These are phyloP conservation scores for Trypoxylus dichotomus DNA, from an alignment of 1,140 invertebrate species.

Conservation along the genomic window DNA sequence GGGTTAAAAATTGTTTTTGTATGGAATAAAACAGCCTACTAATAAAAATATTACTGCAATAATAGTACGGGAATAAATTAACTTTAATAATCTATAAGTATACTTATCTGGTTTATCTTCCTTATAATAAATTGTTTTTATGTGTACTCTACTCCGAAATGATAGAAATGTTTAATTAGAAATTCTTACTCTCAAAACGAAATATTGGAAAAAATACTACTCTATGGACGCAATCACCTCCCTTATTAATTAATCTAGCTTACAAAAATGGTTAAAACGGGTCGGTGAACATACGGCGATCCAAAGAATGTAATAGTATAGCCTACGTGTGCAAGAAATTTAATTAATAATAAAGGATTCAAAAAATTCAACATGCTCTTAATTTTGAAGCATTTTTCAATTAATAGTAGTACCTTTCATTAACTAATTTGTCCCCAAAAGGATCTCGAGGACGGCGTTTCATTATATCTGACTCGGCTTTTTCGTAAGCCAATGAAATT, in stretches of 20 bases:
- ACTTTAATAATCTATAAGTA: not conserved
- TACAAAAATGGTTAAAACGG: not conserved
- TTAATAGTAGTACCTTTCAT: conserved; percentile 73
- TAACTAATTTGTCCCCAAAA: conserved; percentile 94
- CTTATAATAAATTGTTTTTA: conserved; percentile 10
- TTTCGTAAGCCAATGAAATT: conserved; percentile 98
- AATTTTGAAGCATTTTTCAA: conserved; percentile 39
- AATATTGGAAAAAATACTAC: conserved; percentile 7
- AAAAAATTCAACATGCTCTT: conserved; percentile 36
- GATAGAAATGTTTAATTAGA: not conserved
- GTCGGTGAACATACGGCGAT: conserved; percentile 8
- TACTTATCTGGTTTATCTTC: conserved; percentile 29
- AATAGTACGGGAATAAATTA: conserved; percentile 6
- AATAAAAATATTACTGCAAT: not conserved
- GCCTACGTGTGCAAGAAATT: conserved; percentile 38
- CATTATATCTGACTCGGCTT: conserved; percentile 99
- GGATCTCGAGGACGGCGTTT: conserved; percentile 96
- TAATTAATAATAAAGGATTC: conserved; percentile 30
- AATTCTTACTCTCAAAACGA: conserved; percentile 10
- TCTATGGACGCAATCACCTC: not conserved
- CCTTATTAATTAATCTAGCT: too few species aligned
- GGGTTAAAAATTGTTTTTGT: conserved; percentile 13
- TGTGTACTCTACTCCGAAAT: not conserved
- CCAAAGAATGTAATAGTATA: conserved; percentile 32
- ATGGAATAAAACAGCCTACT: conserved; percentile 13